Evolutionary conservation across 2,888 invertebrate genomes (phyloP).

Genomic region (Teinopalpus imperialis): DNA sequence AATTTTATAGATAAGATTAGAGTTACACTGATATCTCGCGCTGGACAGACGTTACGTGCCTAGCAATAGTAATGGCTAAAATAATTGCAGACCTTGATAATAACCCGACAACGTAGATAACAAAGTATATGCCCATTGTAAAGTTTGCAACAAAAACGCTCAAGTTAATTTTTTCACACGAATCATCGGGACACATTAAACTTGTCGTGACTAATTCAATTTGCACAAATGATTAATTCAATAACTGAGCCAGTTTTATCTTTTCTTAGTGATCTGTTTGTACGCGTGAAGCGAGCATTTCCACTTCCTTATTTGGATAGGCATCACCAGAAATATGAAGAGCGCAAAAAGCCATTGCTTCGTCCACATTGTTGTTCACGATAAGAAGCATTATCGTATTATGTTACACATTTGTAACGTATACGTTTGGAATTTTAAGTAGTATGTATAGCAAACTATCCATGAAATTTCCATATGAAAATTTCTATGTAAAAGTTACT

Average conservation of each 20-base stretch:
- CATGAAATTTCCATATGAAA: too few species aligned
- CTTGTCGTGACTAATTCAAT: constrained; percentile 17
- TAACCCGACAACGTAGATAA: too few species aligned
- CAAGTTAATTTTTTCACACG: background rate
- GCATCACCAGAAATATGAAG: constrained; percentile 7
- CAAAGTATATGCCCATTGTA: too few species aligned
- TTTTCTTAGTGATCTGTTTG: constrained; percentile 9
- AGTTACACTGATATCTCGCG: too few species aligned
- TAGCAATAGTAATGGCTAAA: too few species aligned
- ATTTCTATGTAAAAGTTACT: constrained; percentile 2
- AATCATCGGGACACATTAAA: constrained; percentile 3
- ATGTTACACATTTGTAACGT: constrained; percentile 2
- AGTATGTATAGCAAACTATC: background rate
- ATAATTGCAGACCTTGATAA: too few species aligned
- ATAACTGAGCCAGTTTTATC: constrained; percentile 11
- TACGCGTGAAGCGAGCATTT: constrained; percentile 20
- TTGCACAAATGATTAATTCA: constrained; percentile 21
- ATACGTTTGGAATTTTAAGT: background rate
- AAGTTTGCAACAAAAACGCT: too few species aligned
- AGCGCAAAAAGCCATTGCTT: constrained; percentile 2
- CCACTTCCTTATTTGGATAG: constrained; percentile 10
- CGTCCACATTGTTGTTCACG: constrained; percentile 2
- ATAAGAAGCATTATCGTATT: background rate
- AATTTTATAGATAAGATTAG: too few species aligned
- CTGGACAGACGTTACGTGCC: too few species aligned